A percentile compares a stretch with the other conserved stretches of the same genome.
These are phyloP conservation scores for Panthera tigris DNA, from an alignment of 2,113 vertebrate species.

Conservation along the genomic window DNA sequence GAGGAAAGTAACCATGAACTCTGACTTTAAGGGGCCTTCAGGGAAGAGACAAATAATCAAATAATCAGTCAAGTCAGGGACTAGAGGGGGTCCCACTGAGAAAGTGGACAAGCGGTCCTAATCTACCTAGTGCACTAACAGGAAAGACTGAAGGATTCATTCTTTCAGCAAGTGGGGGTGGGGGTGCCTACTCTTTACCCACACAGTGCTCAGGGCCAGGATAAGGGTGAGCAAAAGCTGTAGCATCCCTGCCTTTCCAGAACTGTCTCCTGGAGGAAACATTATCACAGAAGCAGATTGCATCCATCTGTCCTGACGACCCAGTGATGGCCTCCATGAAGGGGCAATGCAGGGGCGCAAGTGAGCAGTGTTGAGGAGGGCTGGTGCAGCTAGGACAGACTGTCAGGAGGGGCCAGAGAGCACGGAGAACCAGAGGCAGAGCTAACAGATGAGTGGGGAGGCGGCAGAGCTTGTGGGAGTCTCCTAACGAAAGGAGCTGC, in stretches of 20 bases:
- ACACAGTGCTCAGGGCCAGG: background rate
- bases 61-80: background rate
- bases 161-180: background rate
- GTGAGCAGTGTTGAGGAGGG: background rate
- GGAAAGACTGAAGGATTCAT: background rate
- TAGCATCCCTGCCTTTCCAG: background rate
- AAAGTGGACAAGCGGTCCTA: background rate
- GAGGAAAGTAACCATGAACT: background rate
- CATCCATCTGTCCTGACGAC: background rate
- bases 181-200: background rate
- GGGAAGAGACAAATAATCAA: background rate
- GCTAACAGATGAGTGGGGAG: background rate
- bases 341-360: rapidly evolving
- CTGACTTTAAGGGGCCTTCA: background rate
- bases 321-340: background rate
- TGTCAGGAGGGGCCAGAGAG: background rate
- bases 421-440: background rate
- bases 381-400: background rate
- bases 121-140: background rate
- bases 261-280: background rate
- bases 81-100: background rate
- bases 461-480: background rate
- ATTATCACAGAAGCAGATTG: background rate
- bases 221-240: background rate
- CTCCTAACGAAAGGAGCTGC: background rate